A percentile compares a stretch with the other conserved stretches of the same genome.
These are phyloP conservation scores for Agelastica alni DNA, from an alignment of 2,888 invertebrate species.

Conservation along the genomic window DNA sequence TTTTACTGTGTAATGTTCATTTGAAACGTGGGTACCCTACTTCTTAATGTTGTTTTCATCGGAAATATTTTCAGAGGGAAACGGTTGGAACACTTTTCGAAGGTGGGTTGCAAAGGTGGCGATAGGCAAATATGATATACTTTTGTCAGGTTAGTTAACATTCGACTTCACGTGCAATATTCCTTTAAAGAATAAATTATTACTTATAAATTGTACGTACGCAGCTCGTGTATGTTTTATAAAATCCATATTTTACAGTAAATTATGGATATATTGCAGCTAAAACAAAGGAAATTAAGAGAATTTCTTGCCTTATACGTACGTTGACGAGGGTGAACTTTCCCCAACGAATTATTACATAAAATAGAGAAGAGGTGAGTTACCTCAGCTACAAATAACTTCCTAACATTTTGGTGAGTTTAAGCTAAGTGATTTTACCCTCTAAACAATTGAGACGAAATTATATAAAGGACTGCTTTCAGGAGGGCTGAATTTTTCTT, in stretches of 20 bases:
- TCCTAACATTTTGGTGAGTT: slow-evolving; percentile 9
- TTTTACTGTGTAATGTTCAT: too few species aligned
- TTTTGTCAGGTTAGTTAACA: too few species aligned
- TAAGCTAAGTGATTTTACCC: slow-evolving; percentile 7
- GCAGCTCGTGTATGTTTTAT: background rate
- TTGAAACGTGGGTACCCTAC: too few species aligned
- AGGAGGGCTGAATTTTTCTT: background rate
- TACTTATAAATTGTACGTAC: too few species aligned
- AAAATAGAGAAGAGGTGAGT: slow-evolving; percentile 12
- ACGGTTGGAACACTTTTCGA: too few species aligned
- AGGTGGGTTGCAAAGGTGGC: too few species aligned
- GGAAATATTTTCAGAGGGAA: too few species aligned
- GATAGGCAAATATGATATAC: too few species aligned
- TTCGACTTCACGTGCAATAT: too few species aligned
- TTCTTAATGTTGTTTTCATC: too few species aligned
- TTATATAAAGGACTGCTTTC: slow-evolving; percentile 7
- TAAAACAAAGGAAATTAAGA: slow-evolving; percentile 13
- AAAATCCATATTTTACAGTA: slow-evolving; percentile 3
- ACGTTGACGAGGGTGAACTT: slow-evolving; percentile 14
- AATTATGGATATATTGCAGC: slow-evolving; percentile 5
- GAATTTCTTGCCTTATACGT: slow-evolving; percentile 11
- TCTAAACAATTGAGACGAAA: slow-evolving; percentile 7
- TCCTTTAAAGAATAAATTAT: too few species aligned
- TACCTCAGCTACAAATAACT: slow-evolving; percentile 9
- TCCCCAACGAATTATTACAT: slow-evolving; percentile 14